Evolutionary conservation across 2,888 invertebrate genomes (phyloP).

Genomic region (Amphimallon solstitiale): DNA sequence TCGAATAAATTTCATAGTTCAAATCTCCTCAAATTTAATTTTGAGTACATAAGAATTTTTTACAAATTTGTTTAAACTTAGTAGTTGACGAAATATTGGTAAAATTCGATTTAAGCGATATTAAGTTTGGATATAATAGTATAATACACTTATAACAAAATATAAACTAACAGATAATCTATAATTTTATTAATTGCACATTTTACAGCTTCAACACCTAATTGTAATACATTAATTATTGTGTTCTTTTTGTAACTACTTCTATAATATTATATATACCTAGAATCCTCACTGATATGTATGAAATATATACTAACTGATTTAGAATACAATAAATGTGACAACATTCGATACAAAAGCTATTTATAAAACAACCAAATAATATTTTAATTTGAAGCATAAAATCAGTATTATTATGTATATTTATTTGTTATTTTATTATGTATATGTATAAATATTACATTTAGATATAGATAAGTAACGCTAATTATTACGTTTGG

Average conservation of each 20-base stretch:
- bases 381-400: neutral
- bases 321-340: conserved; percentile 12
- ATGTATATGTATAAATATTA: neutral
- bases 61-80: too few species aligned
- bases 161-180: conserved; percentile 26
- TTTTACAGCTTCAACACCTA: conserved; percentile 41
- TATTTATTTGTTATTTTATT: neutral
- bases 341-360: conserved; percentile 9
- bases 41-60: too few species aligned
- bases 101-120: too few species aligned
- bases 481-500: neutral
- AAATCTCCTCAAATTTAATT: too few species aligned
- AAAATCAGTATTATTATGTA: neutral
- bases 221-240: conserved; percentile 30
- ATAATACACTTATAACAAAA: neutral
- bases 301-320: conserved; percentile 25
- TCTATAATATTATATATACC: neutral
- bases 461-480: too few species aligned
- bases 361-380: conserved; percentile 1
- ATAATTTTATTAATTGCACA: conserved; percentile 42
- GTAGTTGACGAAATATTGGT: too few species aligned
- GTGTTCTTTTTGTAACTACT: conserved; percentile 1
- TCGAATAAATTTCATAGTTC: too few species aligned
- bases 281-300: conserved; percentile 30
- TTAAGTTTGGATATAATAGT: too few species aligned